Evolutionary conservation across 2,888 invertebrate genomes (phyloP), one percentile per base, ranked within the genome.

Genomic region (Sesamia inferens): DNA sequence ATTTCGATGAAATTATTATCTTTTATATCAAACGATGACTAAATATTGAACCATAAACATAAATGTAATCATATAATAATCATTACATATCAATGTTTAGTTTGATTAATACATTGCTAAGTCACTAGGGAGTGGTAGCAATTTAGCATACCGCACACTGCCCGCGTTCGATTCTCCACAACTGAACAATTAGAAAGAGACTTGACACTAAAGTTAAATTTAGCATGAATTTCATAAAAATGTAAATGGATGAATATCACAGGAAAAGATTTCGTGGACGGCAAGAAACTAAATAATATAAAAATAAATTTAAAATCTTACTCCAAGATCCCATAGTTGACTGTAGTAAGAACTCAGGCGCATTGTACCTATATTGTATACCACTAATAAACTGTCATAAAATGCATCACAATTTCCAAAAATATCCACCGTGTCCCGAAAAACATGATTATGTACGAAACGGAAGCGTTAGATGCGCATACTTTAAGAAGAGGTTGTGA

Each of bases 281-380:
- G 2, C 2, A 24, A 0, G 0, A n/a, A 24, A 31, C 16, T 13
- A 19, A 31, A 31, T 51, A 58, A 62, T 44, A 11, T 11, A 61
- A 72, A 51, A 64, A 47, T 63, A 8, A 0, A 51, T 8, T 31
- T 51, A 65, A 66, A 71, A 70, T 89, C 93, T 92, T 88, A 93
- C 92, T 83, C 86, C 90, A 80, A 90, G 87, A 85, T 92, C 91
- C 93, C 92, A 93, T 71, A 91, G 79, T 71, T 92, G 90, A 63
- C 85, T 90, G 78, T 89, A 92, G 85, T 88, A 92, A 6, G 90
- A 90, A 86, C 89, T 91, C 66, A 91, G 68, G 68, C 88, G 85
- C 90, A 92, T 92, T 67, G 55, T 85, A n/a, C n/a, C n/a, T n/a
- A 31, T 31, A 31, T 31, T 31, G 31, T 31, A 71, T n/a, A 58